Evolutionary conservation across 2,113 vertebrate species (phyloP).

Genomic region (Lophura nycthemera): DNA sequence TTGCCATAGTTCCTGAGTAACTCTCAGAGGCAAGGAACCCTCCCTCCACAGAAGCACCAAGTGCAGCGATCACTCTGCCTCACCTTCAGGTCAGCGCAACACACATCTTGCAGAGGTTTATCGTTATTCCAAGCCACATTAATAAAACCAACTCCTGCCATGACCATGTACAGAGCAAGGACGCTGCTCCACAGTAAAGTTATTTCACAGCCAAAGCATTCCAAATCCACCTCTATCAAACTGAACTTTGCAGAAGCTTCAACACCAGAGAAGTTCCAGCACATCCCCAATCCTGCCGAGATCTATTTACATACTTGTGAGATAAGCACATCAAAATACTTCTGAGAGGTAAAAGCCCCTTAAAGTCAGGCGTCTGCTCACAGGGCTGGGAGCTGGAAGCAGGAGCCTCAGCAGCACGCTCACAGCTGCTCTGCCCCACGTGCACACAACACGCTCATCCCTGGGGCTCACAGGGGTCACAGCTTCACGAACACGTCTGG

Average conservation of each 20-base stretch:
- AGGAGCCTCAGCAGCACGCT: neutral
- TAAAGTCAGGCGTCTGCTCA: neutral
- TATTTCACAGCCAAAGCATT: neutral
- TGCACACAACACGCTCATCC: neutral
- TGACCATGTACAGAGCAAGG: neutral
- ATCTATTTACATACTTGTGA: conserved; percentile 13
- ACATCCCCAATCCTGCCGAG: neutral
- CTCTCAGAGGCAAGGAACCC: neutral
- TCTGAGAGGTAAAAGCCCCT: neutral
- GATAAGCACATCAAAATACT: conserved; percentile 21
- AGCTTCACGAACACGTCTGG: neutral
- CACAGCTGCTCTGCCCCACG: neutral
- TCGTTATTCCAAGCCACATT: neutral
- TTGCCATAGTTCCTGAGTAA: neutral
- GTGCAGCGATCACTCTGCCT: fast-evolving
- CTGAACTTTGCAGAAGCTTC: neutral
- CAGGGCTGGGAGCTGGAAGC: neutral
- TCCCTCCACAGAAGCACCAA: neutral
- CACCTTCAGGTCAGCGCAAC: neutral
- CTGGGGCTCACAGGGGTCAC: neutral
- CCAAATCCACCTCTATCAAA: neutral
- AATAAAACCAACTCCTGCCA: neutral
- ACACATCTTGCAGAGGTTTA: neutral
- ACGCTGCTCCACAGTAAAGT: neutral
- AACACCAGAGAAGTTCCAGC: neutral